phyloP scores from a whole-genome alignment of 2,888 invertebrate genomes.

The Digitonthophagus gazella region DNA sequence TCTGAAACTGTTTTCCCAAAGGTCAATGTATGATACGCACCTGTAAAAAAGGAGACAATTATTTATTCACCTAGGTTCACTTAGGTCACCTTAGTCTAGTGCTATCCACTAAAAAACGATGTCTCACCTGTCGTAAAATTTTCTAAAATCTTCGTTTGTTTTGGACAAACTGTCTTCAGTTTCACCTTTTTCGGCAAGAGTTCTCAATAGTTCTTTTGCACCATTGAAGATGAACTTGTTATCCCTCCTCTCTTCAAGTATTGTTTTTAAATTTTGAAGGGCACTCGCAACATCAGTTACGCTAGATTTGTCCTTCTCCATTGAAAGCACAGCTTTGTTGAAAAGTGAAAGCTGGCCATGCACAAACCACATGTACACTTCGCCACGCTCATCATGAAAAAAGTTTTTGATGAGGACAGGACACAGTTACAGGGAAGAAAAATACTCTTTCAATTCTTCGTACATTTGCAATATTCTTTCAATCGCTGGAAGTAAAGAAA shows the following conservation, averaged over 20 bases:
- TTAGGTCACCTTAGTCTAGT: too few relatives aligned
- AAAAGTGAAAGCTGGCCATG: not conserved
- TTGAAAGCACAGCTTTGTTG: slow-evolving; percentile 4
- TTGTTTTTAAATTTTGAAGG: not conserved
- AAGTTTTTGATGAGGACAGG: not conserved
- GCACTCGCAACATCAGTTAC: not conserved
- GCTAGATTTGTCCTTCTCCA: slow-evolving; percentile 9
- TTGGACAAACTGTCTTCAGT: too few relatives aligned
- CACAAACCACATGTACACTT: slow-evolving; percentile 5
- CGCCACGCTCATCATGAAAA: not conserved
- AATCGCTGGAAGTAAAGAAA: not conserved
- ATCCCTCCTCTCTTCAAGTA: not conserved
- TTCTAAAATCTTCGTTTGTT: too few relatives aligned
- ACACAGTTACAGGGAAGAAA: not conserved
- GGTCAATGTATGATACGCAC: slow-evolving; percentile 1
- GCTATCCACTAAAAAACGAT: not conserved
- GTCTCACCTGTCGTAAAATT: not conserved
- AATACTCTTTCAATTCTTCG: slow-evolving; percentile 3
- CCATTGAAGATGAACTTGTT: not conserved
- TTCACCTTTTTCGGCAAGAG: too few relatives aligned
- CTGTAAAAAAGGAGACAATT: not conserved
- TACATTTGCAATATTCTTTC: slow-evolving; percentile 5
- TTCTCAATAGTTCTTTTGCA: not conserved
- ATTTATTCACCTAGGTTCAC: too few relatives aligned
- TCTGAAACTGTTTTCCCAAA: not conserved